Conservation (phyloP, 2,113 vertebrate genomes). For the Ceyx melanurus region DNA sequence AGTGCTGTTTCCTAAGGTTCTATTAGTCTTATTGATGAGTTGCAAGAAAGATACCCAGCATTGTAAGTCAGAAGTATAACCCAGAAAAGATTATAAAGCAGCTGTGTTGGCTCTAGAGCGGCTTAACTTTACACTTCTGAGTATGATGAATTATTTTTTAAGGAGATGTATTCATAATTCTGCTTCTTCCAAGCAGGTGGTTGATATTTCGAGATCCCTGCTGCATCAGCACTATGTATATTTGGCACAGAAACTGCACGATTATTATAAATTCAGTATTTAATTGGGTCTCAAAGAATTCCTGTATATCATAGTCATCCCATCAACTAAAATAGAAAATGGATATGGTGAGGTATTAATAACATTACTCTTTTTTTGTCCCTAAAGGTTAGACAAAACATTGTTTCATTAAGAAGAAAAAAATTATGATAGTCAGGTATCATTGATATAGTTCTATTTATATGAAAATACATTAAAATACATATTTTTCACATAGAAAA, state of each 20-base stretch:
- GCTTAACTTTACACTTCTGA: slow-evolving; percentile 59
- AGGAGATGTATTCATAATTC: slow-evolving; percentile 60
- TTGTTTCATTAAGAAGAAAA: not conserved
- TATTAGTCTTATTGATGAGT: not conserved
- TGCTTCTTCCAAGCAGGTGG: slow-evolving; percentile 65
- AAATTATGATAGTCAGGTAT: not conserved
- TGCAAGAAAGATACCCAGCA: not conserved
- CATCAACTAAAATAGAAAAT: slow-evolving; percentile 49
- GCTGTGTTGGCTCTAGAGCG: slow-evolving; percentile 61
- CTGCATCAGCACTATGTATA: slow-evolving; percentile 67
- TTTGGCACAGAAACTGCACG: slow-evolving; percentile 61
- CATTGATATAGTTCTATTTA: not conserved
- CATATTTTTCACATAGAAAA: not conserved
- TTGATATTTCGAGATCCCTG: slow-evolving; percentile 68
- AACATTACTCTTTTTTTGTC: not conserved
- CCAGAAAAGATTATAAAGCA: slow-evolving; percentile 48
- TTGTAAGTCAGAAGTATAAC: slow-evolving; percentile 32
- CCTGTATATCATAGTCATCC: slow-evolving; percentile 56
- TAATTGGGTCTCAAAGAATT: slow-evolving; percentile 56
- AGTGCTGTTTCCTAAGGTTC: not conserved
- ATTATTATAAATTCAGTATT: slow-evolving; percentile 63
- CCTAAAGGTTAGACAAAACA: not conserved
- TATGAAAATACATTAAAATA: not conserved
- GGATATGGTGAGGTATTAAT: slow-evolving; percentile 1
- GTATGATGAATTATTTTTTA: slow-evolving; percentile 68